Evolutionary conservation across 2,888 invertebrate species (phyloP).

Genomic region (Myopa tessellatipennis): DNA sequence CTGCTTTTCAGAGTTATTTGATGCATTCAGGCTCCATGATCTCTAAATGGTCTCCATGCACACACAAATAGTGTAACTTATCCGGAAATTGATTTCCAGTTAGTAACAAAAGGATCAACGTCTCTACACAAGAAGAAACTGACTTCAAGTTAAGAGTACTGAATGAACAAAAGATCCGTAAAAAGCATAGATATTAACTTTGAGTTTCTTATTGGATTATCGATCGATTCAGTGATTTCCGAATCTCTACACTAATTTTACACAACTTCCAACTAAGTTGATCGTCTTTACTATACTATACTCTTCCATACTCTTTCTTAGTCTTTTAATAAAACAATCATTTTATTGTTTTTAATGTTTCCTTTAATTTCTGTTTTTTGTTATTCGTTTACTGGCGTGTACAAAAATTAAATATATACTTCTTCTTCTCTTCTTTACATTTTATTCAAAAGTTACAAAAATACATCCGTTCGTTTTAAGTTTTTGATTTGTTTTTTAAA

Average conservation of each 20-base stretch:
- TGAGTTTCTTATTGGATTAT: too few relatives aligned
- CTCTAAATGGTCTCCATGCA: too few relatives aligned
- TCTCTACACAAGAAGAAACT: too few relatives aligned
- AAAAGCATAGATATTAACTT: too few relatives aligned
- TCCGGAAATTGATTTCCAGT: constrained; percentile 7
- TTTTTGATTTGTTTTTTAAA: background rate
- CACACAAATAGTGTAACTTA: background rate
- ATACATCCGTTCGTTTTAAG: background rate
- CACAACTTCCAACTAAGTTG: too few relatives aligned
- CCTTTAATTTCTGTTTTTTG: constrained; percentile 3
- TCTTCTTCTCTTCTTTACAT: background rate
- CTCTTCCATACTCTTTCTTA: background rate
- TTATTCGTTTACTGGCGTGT: background rate
- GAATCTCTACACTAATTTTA: too few relatives aligned
- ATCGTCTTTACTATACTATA: too few relatives aligned
- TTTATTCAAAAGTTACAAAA: constrained; percentile 6
- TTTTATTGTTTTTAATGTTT: background rate
- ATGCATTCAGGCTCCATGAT: too few relatives aligned
- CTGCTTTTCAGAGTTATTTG: background rate
- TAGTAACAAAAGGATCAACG: background rate
- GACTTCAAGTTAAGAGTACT: too few relatives aligned
- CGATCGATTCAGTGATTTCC: too few relatives aligned
- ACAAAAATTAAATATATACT: constrained; percentile 5
- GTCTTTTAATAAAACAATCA: background rate
- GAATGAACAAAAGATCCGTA: too few relatives aligned